Base-by-base conservation (phyloP, 2,113 vertebrate species). In the Cottus gobio region DNA sequence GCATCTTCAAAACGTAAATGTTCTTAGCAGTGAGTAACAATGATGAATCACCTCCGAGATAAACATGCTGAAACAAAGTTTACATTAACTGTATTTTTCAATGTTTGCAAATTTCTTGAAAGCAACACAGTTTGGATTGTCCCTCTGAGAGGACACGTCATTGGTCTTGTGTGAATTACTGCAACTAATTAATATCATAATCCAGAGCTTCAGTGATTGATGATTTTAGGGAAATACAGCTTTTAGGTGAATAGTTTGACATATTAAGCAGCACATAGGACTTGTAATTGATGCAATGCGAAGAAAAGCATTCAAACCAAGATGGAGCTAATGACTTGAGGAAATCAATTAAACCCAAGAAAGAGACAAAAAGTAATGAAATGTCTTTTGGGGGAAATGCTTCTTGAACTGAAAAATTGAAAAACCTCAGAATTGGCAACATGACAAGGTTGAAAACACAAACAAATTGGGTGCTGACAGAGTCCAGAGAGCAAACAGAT, bases 321-420 rank as follows among this genome's bases (percentile, higher is more conserved):
- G 50, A 46, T 48, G 44, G 12, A 87, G 62, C 66, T 87, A 90
- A 92, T 90, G 89, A 87, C 52, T 84, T 84, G 71, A 72, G 71
- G 75, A 89, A 90, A 90, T 91, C 80, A 91, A 91, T 91, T 91
- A 90, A 71, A 85, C 30, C 31, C 64, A 44, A 79, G 63, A 78
- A 64, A 61, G 48, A 75, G 74, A 77, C 42, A 75, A 52, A 82
- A 52, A 18, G 36, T 24, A 71, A 37, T 77, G 39, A 37, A 57
- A 80, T 52, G 75, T 77, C 16, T 83, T 86, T 71, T 76, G 62
- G 76, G 69, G 42, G 54, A 80, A 80, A 83, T 73, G 85, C 79
- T 85, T 84, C 63, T 86, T 89, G 66, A 90, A 70, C 85, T 85
- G 90, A 85, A 75, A 88, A 90, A 90, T 91, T 90, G 75, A 87